phyloP scores from a whole-genome alignment of 2,888 invertebrate species.

The Lissonota sp. region DNA sequence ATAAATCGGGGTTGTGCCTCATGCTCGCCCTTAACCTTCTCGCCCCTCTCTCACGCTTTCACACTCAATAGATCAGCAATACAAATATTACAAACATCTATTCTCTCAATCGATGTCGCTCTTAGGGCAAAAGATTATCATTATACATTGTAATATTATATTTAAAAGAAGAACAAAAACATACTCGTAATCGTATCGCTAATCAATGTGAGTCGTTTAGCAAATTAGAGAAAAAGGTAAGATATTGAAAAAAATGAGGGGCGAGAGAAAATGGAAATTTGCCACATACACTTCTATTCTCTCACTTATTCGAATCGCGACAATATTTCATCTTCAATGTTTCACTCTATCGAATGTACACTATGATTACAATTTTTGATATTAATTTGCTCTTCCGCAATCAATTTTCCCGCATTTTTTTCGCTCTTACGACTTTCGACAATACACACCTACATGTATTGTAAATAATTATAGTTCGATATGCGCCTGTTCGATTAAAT shows the following conservation, averaged over 20 bases:
- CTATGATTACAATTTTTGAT: no score
- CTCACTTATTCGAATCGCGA: conserved; percentile 59
- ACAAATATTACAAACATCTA: conserved; percentile 67
- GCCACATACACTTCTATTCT: conserved; percentile 60
- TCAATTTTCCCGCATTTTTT: background rate
- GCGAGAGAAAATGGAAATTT: conserved; percentile 17
- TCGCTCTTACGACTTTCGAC: background rate
- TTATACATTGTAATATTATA: conserved; percentile 31
- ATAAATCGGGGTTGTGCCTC: conserved; percentile 39
- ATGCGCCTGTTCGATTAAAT: background rate
- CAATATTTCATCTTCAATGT: conserved; percentile 60
- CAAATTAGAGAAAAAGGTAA: conserved; percentile 40
- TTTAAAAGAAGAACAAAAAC: background rate
- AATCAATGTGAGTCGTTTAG: conserved; percentile 57
- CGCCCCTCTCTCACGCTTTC: conserved; percentile 62
- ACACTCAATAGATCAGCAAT: conserved; percentile 67
- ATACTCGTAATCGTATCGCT: conserved; percentile 41
- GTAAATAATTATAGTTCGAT: background rate
- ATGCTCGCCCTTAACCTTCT: conserved; percentile 12
- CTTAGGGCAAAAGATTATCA: conserved; percentile 55
- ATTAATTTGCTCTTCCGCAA: background rate
- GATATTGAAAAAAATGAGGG: background rate
- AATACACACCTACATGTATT: background rate
- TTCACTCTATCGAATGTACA: conserved; percentile 43
- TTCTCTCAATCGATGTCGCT: conserved; percentile 65